Evolutionary conservation across 2,888 invertebrate species (phyloP), one percentile per base, ranked within the genome.

Genomic region (Phalera bucephala): DNA sequence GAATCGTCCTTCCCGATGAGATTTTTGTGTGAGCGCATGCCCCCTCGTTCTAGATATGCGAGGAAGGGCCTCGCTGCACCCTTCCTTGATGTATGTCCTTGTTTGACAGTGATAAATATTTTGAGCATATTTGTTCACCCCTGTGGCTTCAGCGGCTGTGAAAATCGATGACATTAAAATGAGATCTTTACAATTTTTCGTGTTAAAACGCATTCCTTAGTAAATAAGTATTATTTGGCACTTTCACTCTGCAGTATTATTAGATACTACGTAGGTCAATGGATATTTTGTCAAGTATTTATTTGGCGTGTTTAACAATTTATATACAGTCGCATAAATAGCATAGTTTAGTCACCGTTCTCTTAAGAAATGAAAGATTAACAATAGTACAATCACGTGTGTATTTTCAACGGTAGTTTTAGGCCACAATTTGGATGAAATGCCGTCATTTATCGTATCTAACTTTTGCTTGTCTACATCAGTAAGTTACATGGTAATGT

Each of bases 131-230:
- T 44, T 48, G 27, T 38, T 39, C 22, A 47, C 34, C 30, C 35
- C 36, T 40, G 49, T 59, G 60, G 49, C 52, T 52, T 55, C 28
- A 42, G 39, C 45, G 56, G 56, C 56, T 57, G 57, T 57, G 60
- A 59, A 39, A 40, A 44, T 39, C 45, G 49, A 59, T 59, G 60
- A 59, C 52, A 29, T 35, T 39, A 13, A 38, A 35, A 48, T 54
- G 48, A 59, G 48, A 56, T 49, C 19, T 47, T 34, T 29, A 22
- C 15, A 28, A 14, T 15, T 2, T 25, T 13, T 26, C 15, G 26
- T 40, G 33, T 35, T 36, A 25, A 30, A 36, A 28, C 42, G 35
- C 60, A 57, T 57, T 57, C 57, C 60, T 46, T 28, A 31, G 28
- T 34, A 46, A 41, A 30, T 31, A 15, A n/a, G 14, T 33, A 26